Percentiles rank a stretch among this genome's conserved stretches.
These are phyloP conservation scores for Odontomachus brunneus DNA, from an alignment of 1,140 invertebrate species.

Conservation along the genomic window DNA sequence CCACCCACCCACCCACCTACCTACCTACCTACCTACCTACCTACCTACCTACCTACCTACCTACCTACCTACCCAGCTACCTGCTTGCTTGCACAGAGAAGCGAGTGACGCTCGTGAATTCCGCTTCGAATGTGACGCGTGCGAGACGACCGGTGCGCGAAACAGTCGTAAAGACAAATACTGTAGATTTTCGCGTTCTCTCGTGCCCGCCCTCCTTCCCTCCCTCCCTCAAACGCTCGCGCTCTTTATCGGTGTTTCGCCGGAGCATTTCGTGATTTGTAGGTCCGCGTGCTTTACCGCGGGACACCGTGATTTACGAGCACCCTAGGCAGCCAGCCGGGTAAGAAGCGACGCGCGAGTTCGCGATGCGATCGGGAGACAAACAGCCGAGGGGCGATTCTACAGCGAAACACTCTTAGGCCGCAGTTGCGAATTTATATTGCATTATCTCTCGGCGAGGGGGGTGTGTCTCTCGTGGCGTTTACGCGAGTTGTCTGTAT, in stretches of 20 bases:
- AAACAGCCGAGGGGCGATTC: not conserved
- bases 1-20: no score
- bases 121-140: not conserved
- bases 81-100: not conserved
- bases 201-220: not conserved
- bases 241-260: not conserved
- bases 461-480: not conserved
- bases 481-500: conserved; percentile 34
- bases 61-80: no score
- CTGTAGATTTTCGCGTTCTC: not conserved
- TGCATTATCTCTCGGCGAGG: conserved; percentile 3
- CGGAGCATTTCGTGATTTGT: conserved; percentile 7
- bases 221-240: no score
- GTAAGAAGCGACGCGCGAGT: not conserved
- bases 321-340: not conserved
- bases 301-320: not conserved
- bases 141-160: not conserved
- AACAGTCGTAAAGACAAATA: conserved; percentile 9
- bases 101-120: not conserved
- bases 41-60: no score
- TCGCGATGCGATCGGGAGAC: not conserved
- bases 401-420: not conserved
- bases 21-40: no score
- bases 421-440: conserved; percentile 10
- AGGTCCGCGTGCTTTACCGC: not conserved